Percentiles rank a stretch among this genome's conserved stretches.
Evolutionary conservation across 2,888 invertebrate genomes (phyloP).

Genomic region (Thyatira batis): DNA sequence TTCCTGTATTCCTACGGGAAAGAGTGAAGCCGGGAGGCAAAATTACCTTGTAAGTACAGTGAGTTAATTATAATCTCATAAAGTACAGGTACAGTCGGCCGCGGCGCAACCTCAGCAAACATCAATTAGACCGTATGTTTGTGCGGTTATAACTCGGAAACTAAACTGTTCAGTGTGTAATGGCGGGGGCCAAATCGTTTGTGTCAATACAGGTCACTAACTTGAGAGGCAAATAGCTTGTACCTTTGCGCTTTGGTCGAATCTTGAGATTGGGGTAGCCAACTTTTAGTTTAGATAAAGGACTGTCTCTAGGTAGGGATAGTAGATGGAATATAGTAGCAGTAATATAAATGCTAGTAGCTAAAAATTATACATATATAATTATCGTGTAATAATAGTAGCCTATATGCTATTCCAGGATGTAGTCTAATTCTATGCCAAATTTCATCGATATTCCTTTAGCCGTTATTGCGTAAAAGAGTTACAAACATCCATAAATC

Average conservation of each 20-base stretch:
- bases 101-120: slow-evolving; percentile 48
- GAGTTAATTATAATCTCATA: slow-evolving; percentile 1
- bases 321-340: too few species aligned
- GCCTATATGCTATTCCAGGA: too few species aligned
- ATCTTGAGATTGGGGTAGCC: slow-evolving; percentile 43
- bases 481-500: too few species aligned
- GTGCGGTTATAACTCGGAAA: slow-evolving; percentile 60
- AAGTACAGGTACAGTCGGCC: slow-evolving; percentile 5
- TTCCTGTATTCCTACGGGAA: too few species aligned
- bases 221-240: slow-evolving; percentile 54
- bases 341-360: too few species aligned
- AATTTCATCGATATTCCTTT: too few species aligned
- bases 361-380: too few species aligned
- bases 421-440: too few species aligned
- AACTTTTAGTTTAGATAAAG: slow-evolving; percentile 22
- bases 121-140: slow-evolving; percentile 62
- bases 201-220: slow-evolving; percentile 74
- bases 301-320: slow-evolving; percentile 6
- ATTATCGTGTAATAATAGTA: too few species aligned
- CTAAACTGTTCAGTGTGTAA: slow-evolving; percentile 46
- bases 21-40: too few species aligned
- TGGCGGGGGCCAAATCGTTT: slow-evolving; percentile 46
- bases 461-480: too few species aligned
- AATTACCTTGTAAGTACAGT: neutral
- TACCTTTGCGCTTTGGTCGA: slow-evolving; percentile 41